A percentile compares a stretch with the other conserved stretches of the same genome.
Evolutionary conservation across 1,140 invertebrate genomes (phyloP).

Genomic region (Diachasma alloeum): DNA sequence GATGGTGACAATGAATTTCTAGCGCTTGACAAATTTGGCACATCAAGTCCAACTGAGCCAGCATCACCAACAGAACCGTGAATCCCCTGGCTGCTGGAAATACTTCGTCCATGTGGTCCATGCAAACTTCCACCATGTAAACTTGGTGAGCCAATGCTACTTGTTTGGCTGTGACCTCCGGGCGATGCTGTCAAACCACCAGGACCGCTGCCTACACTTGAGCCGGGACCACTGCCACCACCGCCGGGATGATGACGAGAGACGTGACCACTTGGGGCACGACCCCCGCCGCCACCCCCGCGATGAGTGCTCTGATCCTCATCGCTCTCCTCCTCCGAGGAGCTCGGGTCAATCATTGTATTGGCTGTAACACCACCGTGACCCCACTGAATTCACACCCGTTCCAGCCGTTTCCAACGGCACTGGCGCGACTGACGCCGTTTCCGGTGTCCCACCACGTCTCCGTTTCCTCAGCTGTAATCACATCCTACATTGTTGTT

Average conservation of each 20-base stretch:
- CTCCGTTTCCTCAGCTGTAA: slow-evolving; percentile 8
- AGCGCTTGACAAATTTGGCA: slow-evolving; percentile 65
- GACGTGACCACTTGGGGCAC: slow-evolving; percentile 51
- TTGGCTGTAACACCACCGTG: slow-evolving; percentile 31
- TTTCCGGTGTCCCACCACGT: slow-evolving; percentile 22
- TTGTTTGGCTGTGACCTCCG: slow-evolving; percentile 62
- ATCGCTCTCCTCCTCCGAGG: slow-evolving; percentile 87
- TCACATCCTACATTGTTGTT: neutral
- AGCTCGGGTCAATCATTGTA: slow-evolving; percentile 87
- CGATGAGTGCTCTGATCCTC: slow-evolving; percentile 77
- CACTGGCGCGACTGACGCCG: slow-evolving; percentile 9
- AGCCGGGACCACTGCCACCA: slow-evolving; percentile 42
- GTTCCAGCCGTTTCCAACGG: slow-evolving; percentile 13
- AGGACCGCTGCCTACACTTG: slow-evolving; percentile 38
- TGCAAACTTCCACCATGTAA: slow-evolving; percentile 46
- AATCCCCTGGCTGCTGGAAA: slow-evolving; percentile 57
- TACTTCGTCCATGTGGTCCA: slow-evolving; percentile 58
- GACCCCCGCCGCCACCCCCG: slow-evolving; percentile 47
- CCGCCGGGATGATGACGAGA: slow-evolving; percentile 52
- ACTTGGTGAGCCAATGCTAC: slow-evolving; percentile 51
- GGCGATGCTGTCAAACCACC: slow-evolving; percentile 54
- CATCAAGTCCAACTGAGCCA: slow-evolving; percentile 58
- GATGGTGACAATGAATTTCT: slow-evolving; percentile 72
- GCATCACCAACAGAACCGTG: slow-evolving; percentile 47
- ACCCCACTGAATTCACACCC: slow-evolving; percentile 9